Evolutionary conservation across 2,113 vertebrate genomes (phyloP).

Genomic region (Podocnemis expansa): DNA sequence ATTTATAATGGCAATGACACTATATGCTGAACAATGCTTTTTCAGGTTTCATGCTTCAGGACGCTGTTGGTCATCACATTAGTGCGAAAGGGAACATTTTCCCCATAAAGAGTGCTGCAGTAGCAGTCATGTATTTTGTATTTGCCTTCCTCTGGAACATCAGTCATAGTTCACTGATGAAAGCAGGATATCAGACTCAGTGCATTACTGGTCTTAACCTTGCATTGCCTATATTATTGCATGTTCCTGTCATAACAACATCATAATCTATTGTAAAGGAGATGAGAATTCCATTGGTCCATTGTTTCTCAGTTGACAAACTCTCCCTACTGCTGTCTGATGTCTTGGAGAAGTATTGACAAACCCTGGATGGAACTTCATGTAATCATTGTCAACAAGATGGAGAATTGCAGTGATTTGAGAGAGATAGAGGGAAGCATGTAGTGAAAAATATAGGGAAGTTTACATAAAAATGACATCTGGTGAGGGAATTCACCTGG

Average conservation of each 20-base stretch:
- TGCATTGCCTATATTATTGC: background rate
- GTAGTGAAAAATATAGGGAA: background rate
- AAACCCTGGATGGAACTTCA: background rate
- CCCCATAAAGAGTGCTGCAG: too few relatives aligned
- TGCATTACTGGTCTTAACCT: background rate
- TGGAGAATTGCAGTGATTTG: background rate
- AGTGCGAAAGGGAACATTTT: background rate
- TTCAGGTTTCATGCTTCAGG: background rate
- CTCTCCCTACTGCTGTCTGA: background rate
- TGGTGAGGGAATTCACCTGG: background rate
- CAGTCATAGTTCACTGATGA: background rate
- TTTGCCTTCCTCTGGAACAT: background rate
- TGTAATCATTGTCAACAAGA: background rate
- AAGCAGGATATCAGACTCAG: background rate
- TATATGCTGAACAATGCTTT: background rate
- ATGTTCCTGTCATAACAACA: background rate
- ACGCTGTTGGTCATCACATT: background rate
- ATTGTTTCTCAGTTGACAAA: background rate
- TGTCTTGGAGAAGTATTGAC: background rate
- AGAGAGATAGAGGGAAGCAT: background rate
- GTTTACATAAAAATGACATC: background rate
- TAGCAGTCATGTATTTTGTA: background rate
- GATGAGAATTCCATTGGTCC: background rate
- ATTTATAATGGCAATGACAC: background rate
- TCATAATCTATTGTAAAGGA: background rate